Percentiles rank a stretch among this genome's conserved stretches.
phyloP scores from a whole-genome alignment of 1,140 invertebrate species.

The Drosophila lacertosa region DNA sequence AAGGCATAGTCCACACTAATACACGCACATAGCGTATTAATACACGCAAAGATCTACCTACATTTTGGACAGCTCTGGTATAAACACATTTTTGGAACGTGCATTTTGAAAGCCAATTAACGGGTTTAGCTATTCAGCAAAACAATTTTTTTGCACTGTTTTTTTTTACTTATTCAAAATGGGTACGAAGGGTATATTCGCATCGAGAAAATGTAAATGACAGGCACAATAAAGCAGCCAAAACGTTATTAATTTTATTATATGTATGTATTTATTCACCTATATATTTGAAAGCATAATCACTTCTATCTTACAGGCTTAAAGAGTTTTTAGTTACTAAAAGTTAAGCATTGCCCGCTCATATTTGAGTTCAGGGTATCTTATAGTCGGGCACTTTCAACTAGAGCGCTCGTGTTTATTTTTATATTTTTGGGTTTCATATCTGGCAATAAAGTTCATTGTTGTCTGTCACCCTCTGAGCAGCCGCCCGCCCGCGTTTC shows the following conservation, averaged over 20 bases:
- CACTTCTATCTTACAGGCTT: no score
- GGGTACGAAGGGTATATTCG: no score
- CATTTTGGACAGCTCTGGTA: slow-evolving; percentile 7
- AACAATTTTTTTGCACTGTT: slow-evolving; percentile 4
- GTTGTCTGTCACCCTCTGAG: slow-evolving; percentile 25
- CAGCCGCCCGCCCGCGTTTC: slow-evolving; percentile 21
- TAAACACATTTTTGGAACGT: slow-evolving; percentile 38
- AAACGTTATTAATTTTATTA: no score
- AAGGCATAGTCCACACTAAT: not conserved
- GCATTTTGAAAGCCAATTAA: slow-evolving; percentile 69
- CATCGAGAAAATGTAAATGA: no score
- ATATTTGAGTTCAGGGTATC: no score
- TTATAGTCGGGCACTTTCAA: no score
- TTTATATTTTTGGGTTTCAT: slow-evolving; percentile 1
- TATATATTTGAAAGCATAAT: no score
- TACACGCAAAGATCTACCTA: not conserved
- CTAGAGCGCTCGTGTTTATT: not conserved
- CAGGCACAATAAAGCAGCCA: no score
- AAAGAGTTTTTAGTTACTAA: no score
- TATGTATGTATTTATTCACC: not conserved
- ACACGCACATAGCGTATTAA: not conserved
- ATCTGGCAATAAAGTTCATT: slow-evolving; percentile 14
- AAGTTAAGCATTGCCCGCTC: no score
- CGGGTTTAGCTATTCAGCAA: slow-evolving; percentile 46
- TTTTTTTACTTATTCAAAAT: no score